Evolutionary conservation across 1,140 invertebrate genomes (phyloP).

Genomic region (Piezodorus guildinii): DNA sequence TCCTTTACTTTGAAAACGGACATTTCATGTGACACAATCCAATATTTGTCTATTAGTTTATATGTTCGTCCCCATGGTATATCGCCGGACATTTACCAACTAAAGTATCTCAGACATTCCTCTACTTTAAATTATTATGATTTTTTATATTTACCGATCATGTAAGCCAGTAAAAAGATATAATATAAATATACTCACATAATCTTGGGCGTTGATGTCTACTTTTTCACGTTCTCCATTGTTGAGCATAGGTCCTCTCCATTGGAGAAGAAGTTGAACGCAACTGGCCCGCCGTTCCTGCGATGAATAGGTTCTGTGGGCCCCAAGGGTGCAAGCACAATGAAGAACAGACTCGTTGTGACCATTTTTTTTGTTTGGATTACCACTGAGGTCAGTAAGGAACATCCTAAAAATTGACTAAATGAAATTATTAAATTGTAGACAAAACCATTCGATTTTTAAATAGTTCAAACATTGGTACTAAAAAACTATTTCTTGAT

Average conservation of each 20-base stretch:
- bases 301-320: conserved; percentile 19
- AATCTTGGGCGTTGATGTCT: conserved; percentile 46
- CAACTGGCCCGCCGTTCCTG: conserved; percentile 40
- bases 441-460: too few species aligned
- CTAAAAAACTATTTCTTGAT: too few species aligned
- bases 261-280: conserved; percentile 48
- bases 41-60: too few species aligned
- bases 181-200: conserved; percentile 40
- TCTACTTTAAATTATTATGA: too few species aligned
- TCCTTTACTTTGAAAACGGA: too few species aligned
- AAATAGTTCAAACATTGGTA: too few species aligned
- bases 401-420: conserved; percentile 40
- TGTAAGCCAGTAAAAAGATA: too few species aligned
- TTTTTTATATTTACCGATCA: too few species aligned
- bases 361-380: conserved; percentile 56
- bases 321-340: conserved; percentile 45
- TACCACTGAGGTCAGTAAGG: conserved; percentile 50
- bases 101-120: too few species aligned
- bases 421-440: background rate
- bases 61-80: too few species aligned
- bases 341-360: conserved; percentile 52
- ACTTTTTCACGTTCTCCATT: conserved; percentile 46
- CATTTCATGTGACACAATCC: too few species aligned
- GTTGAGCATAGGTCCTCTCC: conserved; percentile 43
- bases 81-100: too few species aligned